phyloP scores from a whole-genome alignment of 2,888 invertebrate species.

The Rotaria socialis region DNA sequence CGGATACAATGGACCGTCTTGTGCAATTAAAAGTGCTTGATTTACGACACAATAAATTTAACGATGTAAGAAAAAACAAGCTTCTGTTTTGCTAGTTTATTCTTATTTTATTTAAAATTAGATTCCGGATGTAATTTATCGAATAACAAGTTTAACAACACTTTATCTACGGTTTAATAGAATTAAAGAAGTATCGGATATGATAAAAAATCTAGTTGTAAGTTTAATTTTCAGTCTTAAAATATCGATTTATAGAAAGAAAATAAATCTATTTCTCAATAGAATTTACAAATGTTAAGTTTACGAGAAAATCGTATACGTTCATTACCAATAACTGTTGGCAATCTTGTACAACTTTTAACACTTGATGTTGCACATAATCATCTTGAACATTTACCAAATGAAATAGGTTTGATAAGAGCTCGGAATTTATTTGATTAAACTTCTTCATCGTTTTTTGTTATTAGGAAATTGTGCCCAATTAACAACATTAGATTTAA shows the following conservation, averaged over 20 bases:
- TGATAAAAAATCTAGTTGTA: conserved; percentile 63
- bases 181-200: conserved; percentile 83
- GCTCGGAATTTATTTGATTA: too few relatives aligned
- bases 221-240: not conserved
- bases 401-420: conserved; percentile 53
- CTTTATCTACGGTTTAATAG: conserved; percentile 92
- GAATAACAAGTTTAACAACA: conserved; percentile 82
- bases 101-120: conserved; percentile 55
- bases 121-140: conserved; percentile 93
- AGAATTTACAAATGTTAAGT: conserved; percentile 92
- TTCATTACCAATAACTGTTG: conserved; percentile 84
- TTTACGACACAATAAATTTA: conserved; percentile 91
- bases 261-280: not conserved
- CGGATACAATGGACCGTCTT: conserved; percentile 81
- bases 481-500: conserved; percentile 87
- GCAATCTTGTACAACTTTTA: conserved; percentile 79
- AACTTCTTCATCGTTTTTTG: not conserved
- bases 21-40: conserved; percentile 85
- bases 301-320: conserved; percentile 95
- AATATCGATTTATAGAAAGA: too few relatives aligned
- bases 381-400: conserved; percentile 87
- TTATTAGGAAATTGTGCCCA: conserved; percentile 76
- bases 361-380: conserved; percentile 98
- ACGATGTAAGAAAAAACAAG: conserved; percentile 65
- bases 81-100: not conserved